Evolutionary conservation across 2,113 vertebrate species (phyloP).

Genomic region (Nothoprocta pentlandii): DNA sequence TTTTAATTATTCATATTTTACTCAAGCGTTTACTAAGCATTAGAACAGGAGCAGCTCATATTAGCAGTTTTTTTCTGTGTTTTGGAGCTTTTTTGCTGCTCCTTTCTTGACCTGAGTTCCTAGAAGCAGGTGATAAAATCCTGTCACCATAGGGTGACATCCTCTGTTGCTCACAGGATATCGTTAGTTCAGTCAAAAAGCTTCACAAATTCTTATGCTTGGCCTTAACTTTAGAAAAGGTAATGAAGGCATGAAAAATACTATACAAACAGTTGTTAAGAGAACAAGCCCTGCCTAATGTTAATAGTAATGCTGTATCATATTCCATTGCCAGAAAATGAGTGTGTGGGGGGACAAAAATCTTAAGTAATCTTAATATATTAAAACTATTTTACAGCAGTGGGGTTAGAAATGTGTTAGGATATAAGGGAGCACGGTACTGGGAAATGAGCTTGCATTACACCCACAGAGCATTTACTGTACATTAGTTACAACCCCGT

Average conservation of each 20-base stretch:
- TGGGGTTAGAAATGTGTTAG: conserved; percentile 28
- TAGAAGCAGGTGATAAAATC: background rate
- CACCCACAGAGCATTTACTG: conserved; percentile 54
- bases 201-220: background rate
- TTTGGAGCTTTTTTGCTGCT: background rate
- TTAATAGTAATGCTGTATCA: background rate
- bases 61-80: background rate
- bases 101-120: background rate
- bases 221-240: background rate
- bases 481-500: conserved; percentile 56
- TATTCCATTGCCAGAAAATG: conserved; percentile 17
- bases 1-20: background rate
- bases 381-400: conserved; percentile 24
- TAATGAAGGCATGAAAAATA: background rate
- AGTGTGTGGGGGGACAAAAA: background rate
- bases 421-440: background rate
- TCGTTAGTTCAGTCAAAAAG: background rate
- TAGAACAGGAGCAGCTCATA: background rate
- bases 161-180: background rate
- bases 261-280: background rate
- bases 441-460: conserved; percentile 49
- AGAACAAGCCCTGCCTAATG: background rate
- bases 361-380: conserved; percentile 12
- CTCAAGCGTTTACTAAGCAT: background rate
- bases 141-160: background rate